Base-by-base conservation (phyloP, 2,888 invertebrate genomes). In the Neoscelio sp. region DNA sequence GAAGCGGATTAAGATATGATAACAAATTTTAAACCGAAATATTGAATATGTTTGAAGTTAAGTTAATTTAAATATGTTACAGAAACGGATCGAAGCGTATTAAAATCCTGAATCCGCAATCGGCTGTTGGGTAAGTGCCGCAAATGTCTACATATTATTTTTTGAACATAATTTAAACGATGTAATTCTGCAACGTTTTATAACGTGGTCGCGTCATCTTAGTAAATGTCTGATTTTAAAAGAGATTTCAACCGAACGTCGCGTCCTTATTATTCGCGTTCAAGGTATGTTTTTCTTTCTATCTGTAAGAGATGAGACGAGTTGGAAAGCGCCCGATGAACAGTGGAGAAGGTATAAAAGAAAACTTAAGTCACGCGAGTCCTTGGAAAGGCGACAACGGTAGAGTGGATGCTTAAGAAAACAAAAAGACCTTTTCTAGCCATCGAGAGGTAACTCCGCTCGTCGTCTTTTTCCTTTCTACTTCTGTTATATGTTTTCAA, bases 1-100 rank as follows among this genome's bases (percentile, higher is more conserved):
- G 79, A 68, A 78, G 62, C 73, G 73, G 28, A 48, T 78, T 73
- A 73, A 73, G 78, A 67, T 73, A 78, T 78, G n/a, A n/a, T n/a
- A n/a, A n/a, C n/a, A n/a, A n/a, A n/a, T n/a, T n/a, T n/a, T n/a
- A n/a, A n/a, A n/a, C n/a, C n/a, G n/a, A n/a, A n/a, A n/a, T n/a
- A n/a, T n/a, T 35, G 10, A 35, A n/a, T n/a, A n/a, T n/a, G n/a
- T n/a, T n/a, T n/a, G n/a, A n/a, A n/a, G n/a, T n/a, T n/a, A n/a
- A n/a, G n/a, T n/a, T n/a, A n/a, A n/a, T n/a, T n/a, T n/a, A n/a
- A n/a, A n/a, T n/a, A n/a, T n/a, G n/a, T n/a, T n/a, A n/a, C n/a
- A n/a, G n/a, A n/a, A n/a, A n/a, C n/a, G n/a, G n/a, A n/a, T n/a
- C n/a, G n/a, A n/a, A n/a, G n/a, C n/a, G n/a, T n/a, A n/a, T n/a